phyloP scores from a whole-genome alignment of 2,797 vertebrate genomes.

The Sebastes wilsoni region DNA sequence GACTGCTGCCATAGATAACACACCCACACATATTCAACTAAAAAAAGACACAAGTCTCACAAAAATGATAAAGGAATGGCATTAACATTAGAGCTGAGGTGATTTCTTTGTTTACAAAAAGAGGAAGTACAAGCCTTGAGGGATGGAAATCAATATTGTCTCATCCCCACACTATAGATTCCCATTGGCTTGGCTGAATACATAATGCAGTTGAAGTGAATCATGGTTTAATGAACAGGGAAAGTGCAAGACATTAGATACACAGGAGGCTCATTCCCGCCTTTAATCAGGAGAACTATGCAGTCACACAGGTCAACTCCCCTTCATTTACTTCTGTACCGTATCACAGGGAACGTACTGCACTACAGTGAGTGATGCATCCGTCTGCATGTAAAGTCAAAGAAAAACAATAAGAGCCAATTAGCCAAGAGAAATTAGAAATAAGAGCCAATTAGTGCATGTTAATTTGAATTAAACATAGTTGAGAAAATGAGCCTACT shows the following conservation, averaged over 20 bases:
- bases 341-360: background rate
- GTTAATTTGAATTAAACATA: background rate
- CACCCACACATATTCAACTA: conserved; percentile 11
- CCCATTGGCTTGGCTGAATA: conserved; percentile 28
- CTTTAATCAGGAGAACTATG: conserved; percentile 38
- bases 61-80: background rate
- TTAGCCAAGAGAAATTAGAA: background rate
- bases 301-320: conserved; percentile 35
- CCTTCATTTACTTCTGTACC: conserved; percentile 32
- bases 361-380: conserved; percentile 10
- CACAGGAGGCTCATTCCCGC: conserved; percentile 12
- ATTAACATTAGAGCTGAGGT: background rate
- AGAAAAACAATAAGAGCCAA: background rate
- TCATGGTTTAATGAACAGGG: conserved; percentile 55
- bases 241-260: conserved; percentile 18
- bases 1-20: conserved; percentile 24
- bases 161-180: conserved; percentile 37
- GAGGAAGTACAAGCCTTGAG: background rate
- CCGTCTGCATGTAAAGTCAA: conserved; percentile 24
- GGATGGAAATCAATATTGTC: conserved; percentile 54
- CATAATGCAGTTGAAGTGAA: conserved; percentile 37
- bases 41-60: background rate
- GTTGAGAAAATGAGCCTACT: background rate
- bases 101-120: conserved; percentile 36
- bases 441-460: conserved; percentile 4